Base-by-base conservation (phyloP, 2,888 invertebrate species). In the Hydropsyche betteni region DNA sequence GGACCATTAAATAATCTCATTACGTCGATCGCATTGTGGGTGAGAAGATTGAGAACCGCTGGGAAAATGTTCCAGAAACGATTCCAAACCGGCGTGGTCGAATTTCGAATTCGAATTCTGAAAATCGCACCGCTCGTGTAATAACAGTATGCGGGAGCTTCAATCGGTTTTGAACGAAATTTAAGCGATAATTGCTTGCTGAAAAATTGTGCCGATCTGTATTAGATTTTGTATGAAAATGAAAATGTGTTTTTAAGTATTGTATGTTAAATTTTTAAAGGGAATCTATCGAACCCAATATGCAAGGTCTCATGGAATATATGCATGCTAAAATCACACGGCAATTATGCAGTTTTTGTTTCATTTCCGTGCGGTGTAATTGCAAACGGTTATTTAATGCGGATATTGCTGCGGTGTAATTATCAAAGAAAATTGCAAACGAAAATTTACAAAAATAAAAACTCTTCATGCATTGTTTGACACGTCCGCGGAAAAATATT, bases 1-100 rank as follows among this genome's bases (percentile, higher is more conserved):
- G 33, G 14, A 53, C 50, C 70, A 70, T 70, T 70, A 70, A 69
- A 70, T 70, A 70, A 51, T 36, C 53, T 70, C 70, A 53, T 70
- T 70, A 70, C 16, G n/a, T 14, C 53, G 52, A 70, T 69, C 44
- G 51, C 24, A 69, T 58, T 58, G 58, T 58, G 16, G 16, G 36
- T 7, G 33, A 64, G 36, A 64, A 64, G 64, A 36, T 64, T 36
- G 64, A 34, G 64, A 64, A 36, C 36, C 64, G 64, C 36, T 64
- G 34, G 64, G 34, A 44, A 44, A 44, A 44, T 44, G 44, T 44
- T 44, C 44, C 10, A 10, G 44, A 44, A 44, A 44, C 44, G 44
- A 6, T 8, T 44, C 44, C 7, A 4, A 8, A 8, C 44, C 7
- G 44, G 44, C 44, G 24, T 4, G 10, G 44, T 44, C 4, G 44